These are phyloP conservation scores for Maccullochella peelii DNA, from an alignment of 2,113 vertebrate genomes.

Conservation along the genomic window DNA sequence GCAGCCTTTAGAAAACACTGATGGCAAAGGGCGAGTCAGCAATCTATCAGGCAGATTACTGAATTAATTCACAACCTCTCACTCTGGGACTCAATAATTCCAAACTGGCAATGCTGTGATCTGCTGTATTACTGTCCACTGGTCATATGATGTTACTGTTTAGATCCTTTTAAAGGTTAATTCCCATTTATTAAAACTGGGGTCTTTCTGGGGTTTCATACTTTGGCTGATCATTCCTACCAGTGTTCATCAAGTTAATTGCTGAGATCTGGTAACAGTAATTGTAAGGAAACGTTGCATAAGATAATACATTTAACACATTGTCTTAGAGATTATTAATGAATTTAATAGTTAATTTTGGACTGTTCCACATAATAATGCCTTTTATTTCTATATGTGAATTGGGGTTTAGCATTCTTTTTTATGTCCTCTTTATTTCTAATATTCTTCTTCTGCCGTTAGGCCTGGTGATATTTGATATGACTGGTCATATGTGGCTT, in stretches of 20 bases:
- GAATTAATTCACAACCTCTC: constrained; percentile 57
- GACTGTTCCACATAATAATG: too few species aligned
- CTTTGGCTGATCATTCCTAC: neutral
- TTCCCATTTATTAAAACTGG: constrained; percentile 2
- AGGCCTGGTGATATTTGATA: too few species aligned
- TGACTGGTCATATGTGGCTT: too few species aligned
- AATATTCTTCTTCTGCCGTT: too few species aligned
- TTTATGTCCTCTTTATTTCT: too few species aligned
- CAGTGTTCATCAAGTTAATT: neutral
- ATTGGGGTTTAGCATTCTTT: too few species aligned
- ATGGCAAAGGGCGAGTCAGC: constrained; percentile 38
- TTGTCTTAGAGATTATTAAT: too few species aligned
- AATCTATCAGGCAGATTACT: constrained; percentile 61
- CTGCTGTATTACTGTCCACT: constrained; percentile 3
- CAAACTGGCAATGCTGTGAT: constrained; percentile 3
- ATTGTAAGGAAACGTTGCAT: neutral
- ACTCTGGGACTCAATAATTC: constrained; percentile 37
- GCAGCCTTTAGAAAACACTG: constrained; percentile 60
- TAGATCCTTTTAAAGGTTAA: neutral
- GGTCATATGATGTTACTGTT: constrained; percentile 1
- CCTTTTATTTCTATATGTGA: too few species aligned
- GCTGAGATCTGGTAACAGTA: neutral
- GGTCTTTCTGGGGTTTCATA: neutral
- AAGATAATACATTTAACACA: too few species aligned
- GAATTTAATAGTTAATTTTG: too few species aligned